Evolutionary conservation across 92 coral and sea anemone species (phyloP).

Genomic region (Porites lobata): DNA sequence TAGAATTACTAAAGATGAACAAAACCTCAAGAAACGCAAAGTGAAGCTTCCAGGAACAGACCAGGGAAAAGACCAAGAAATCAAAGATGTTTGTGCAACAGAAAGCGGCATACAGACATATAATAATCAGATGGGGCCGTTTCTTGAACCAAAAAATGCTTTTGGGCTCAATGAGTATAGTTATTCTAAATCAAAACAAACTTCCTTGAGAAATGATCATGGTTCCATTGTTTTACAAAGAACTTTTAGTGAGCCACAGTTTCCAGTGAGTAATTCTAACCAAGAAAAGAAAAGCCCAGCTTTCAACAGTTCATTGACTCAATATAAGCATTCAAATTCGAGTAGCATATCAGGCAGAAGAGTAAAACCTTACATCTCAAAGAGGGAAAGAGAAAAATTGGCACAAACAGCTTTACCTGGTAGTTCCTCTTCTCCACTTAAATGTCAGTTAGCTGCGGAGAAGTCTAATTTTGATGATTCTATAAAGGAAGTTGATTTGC

Average conservation of each 20-base stretch:
- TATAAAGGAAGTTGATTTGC: not conserved
- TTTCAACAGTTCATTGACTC: not conserved
- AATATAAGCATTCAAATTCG: not conserved
- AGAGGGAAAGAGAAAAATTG: slow-evolving; percentile 61
- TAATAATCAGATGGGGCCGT: not conserved
- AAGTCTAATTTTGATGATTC: not conserved
- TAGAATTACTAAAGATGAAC: not conserved
- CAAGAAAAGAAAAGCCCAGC: not conserved
- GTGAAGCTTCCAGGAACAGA: not conserved
- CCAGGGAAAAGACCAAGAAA: not conserved
- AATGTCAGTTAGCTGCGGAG: not conserved
- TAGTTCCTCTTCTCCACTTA: not conserved
- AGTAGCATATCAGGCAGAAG: not conserved
- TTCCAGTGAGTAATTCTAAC: not conserved
- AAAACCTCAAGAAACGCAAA: slow-evolving; percentile 28
- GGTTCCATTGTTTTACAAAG: not conserved
- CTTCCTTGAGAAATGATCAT: not conserved
- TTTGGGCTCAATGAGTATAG: not conserved
- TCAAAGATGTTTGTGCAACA: not conserved
- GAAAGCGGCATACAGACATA: not conserved
- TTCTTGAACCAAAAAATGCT: not conserved
- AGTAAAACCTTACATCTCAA: slow-evolving; percentile 71
- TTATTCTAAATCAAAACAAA: not conserved
- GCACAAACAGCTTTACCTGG: not conserved
- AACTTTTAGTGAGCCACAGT: not conserved